Evolutionary conservation across 2,797 vertebrate species (phyloP).

Genomic region (Crossoptilon crossoptilon): DNA sequence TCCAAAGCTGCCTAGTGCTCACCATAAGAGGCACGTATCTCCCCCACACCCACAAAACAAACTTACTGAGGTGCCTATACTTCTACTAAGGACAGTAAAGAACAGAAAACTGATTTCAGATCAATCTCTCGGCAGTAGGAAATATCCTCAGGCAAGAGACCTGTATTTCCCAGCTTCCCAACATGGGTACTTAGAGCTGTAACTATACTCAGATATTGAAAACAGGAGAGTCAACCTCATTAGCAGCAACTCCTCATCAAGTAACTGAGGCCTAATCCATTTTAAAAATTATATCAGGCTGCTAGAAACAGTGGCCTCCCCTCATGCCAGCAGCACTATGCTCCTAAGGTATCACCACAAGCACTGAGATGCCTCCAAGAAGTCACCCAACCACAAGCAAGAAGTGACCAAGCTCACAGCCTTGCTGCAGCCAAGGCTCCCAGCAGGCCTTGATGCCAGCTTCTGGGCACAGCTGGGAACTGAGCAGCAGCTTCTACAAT

Average conservation of each 20-base stretch:
- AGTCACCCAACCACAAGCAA: not conserved
- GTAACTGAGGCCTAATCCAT: not conserved
- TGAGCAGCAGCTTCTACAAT: not conserved
- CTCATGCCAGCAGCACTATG: not conserved
- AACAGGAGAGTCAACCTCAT: not conserved
- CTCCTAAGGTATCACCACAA: not conserved
- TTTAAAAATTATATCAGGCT: not conserved
- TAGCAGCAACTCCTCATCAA: not conserved
- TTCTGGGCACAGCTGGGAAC: not conserved
- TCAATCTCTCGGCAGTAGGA: not conserved
- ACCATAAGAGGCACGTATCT: not conserved
- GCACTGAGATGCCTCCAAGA: not conserved
- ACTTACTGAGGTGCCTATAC: not conserved
- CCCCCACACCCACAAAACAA: conserved; percentile 9
- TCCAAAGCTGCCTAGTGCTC: not conserved
- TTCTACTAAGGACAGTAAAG: not conserved
- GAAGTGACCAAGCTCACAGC: not conserved
- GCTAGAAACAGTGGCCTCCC: not conserved
- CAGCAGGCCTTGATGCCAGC: not conserved
- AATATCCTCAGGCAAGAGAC: not conserved
- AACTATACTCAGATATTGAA: not conserved
- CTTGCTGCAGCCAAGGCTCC: not conserved
- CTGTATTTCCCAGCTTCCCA: not conserved
- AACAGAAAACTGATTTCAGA: not conserved
- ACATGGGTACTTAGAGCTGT: not conserved